These are phyloP conservation scores for Lynx canadensis DNA, from an alignment of 2,113 vertebrate genomes.

Conservation along the genomic window DNA sequence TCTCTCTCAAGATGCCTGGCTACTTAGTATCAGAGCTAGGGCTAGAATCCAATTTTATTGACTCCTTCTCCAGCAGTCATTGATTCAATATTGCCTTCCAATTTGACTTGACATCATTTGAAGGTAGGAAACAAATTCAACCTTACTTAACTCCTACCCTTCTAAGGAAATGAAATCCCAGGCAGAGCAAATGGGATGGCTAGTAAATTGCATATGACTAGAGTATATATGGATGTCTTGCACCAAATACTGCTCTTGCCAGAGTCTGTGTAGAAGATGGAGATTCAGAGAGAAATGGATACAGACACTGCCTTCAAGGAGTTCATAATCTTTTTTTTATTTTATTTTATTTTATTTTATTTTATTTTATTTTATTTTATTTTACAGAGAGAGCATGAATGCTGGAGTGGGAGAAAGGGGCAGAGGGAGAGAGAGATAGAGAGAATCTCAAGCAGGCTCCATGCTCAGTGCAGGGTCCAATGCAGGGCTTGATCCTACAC, in stretches of 20 bases:
- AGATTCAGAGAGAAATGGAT: not conserved
- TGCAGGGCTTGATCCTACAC: too few relatives aligned
- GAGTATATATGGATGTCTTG: not conserved
- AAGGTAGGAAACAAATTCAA: not conserved
- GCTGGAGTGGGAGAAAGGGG: too few relatives aligned
- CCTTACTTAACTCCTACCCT: not conserved
- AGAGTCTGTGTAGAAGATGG: not conserved
- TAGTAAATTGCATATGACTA: not conserved
- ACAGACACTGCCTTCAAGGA: not conserved
- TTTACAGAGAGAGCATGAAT: too few relatives aligned
- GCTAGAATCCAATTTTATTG: not conserved
- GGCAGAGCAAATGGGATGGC: not conserved
- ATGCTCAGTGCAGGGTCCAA: too few relatives aligned
- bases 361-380: too few relatives aligned
- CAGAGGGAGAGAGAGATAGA: too few relatives aligned
- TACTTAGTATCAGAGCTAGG: not conserved
- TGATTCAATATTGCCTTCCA: not conserved
- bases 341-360: too few relatives aligned
- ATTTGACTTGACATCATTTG: not conserved
- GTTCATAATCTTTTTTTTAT: not conserved
- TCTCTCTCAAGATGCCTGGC: not conserved
- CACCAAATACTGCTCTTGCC: not conserved
- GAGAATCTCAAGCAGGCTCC: too few relatives aligned
- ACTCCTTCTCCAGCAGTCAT: not conserved
- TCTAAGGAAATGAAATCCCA: not conserved